Conservation (phyloP, 2,797 vertebrate species). For the Nyctibius grandis region DNA sequence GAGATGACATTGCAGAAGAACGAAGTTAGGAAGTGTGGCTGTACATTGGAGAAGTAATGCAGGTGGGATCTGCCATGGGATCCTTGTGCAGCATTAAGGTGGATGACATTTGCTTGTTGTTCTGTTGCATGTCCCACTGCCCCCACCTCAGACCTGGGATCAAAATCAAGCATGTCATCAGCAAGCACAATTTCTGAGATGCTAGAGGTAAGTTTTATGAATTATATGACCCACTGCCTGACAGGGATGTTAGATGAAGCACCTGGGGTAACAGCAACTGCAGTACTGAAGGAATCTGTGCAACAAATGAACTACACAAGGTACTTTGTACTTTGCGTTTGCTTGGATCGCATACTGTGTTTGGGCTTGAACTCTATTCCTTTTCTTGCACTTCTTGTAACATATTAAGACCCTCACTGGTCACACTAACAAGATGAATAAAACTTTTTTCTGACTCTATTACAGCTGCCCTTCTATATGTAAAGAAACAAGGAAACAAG, state of each 20-base stretch:
- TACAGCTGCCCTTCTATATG: background rate
- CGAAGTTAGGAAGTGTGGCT: background rate
- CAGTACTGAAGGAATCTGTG: background rate
- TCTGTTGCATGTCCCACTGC: background rate
- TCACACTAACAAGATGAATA: background rate
- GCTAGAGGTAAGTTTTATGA: background rate
- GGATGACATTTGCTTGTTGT: background rate
- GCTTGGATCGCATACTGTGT: background rate
- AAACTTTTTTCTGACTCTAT: background rate
- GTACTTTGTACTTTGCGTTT: background rate
- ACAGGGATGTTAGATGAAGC: background rate
- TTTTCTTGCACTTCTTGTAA: background rate
- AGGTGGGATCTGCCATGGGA: background rate
- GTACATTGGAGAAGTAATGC: fast-evolving
- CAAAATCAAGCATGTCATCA: background rate
- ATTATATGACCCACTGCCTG: background rate
- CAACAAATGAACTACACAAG: background rate
- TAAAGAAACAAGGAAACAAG: background rate
- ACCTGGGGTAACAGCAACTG: background rate
- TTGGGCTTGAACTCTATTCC: background rate
- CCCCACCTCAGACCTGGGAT: background rate
- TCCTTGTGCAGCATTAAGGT: background rate
- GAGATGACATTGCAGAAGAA: background rate
- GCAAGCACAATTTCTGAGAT: background rate
- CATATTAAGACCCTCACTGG: background rate